Conservation (phyloP, 2,113 vertebrate species). For the Platysternon megacephalum region DNA sequence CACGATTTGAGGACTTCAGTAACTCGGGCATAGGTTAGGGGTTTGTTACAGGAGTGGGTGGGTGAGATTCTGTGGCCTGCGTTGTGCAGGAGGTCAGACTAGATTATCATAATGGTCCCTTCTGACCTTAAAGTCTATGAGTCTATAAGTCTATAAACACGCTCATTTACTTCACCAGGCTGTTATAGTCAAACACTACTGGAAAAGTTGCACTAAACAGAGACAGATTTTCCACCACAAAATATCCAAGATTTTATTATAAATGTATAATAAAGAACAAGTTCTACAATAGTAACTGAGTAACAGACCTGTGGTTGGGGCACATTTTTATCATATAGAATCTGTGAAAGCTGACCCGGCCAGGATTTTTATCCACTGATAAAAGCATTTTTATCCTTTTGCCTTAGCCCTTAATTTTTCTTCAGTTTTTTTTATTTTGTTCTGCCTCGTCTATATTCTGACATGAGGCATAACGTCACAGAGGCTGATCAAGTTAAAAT, state of each 20-base stretch:
- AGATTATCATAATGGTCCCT: too few species aligned
- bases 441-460: background rate
- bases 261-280: background rate
- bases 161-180: background rate
- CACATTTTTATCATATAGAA: background rate
- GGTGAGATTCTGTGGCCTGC: too few species aligned
- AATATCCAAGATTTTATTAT: background rate
- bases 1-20: too few species aligned
- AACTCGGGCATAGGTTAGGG: too few species aligned
- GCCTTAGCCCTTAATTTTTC: background rate
- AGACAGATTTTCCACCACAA: background rate
- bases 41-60: too few species aligned
- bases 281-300: background rate
- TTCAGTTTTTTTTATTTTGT: background rate
- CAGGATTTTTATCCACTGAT: background rate
- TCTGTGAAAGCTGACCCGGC: conserved; percentile 21
- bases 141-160: too few species aligned
- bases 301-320: background rate
- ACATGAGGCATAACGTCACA: too few species aligned
- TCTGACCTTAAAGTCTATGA: too few species aligned
- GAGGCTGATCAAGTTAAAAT: conserved; percentile 3
- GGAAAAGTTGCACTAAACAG: background rate
- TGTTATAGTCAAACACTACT: background rate
- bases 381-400: background rate
- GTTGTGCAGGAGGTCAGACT: too few species aligned